Evolutionary conservation across 2,888 invertebrate genomes (phyloP), one percentile per base, ranked within the genome.

Genomic region (Eristalis tenax): DNA sequence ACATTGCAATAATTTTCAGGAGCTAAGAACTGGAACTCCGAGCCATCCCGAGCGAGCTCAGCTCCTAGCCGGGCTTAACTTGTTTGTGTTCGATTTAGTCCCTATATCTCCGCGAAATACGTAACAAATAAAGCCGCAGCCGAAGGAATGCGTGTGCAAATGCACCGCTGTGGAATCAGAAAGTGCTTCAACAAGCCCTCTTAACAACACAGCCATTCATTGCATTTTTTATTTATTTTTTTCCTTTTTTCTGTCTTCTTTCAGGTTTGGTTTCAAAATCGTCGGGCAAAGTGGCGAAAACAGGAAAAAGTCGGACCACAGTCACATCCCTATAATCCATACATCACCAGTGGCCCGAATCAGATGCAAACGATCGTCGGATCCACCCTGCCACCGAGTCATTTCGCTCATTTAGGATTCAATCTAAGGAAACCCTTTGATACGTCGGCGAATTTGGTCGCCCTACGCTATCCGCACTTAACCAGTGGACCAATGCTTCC

Each of bases 251-350:
- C 66, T 4, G 32, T 22, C 23, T 63, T 68, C 10, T 90, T 92
- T 90, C 95, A 98, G 98, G 98, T 98, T 5, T 98, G 98, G 98
- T 98, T 98, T 93, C 98, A 98, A 94, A 98, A 98, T 93, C 95
- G 98, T 1, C 94, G 98, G 57, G 98, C 98, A 65, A 98, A 98
- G 93, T 98, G 98, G 98, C 95, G 98, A 57, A 98, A 98, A 91
- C 97, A 97, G 91, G 98, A 98, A 93, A 98, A 97, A 93, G 98
- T 98, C 80, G 98, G 98, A 0, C 98, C 98, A 0, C 96, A 97
- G 91, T 97, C 95, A 1, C 98, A 98, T 92, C 98, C 98, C 0
- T 98, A 98, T 94, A 97, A 96, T 92, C 97, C 97, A 1, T 97
- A 97, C 93, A 92, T 97, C 89, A 94, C 95, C 68, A 95, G 95